Base-by-base conservation (phyloP, 2,888 invertebrate genomes). In the Abrostola tripartita region DNA sequence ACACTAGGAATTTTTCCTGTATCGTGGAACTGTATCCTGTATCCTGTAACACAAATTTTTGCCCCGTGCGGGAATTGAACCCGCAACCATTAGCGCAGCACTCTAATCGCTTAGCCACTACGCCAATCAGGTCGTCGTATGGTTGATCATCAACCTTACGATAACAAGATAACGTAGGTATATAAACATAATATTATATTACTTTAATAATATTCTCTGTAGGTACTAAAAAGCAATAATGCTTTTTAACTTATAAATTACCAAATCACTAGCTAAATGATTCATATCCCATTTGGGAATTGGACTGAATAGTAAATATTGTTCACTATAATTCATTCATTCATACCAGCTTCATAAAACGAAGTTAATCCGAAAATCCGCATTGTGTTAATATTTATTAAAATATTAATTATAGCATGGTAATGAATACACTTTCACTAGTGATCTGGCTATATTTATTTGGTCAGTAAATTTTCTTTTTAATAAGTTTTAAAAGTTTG, bases 331-430 rank as follows among this genome's bases (percentile, higher is more conserved):
- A 56, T 64, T 55, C 40, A 75, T 51, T 9, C 35, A 14, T 47
- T 40, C 14, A 65, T 38, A 71, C 65, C 49, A 68, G 49, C 9
- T 74, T 37, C 55, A 63, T 49, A 40, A 51, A 38, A 10, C 37
- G 10, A n/a, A 54, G 49, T 74, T 41, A 69, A 63, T 74, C 56
- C 52, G 58, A 38, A 51, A 52, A 70, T 64, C 47, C 47, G 12
- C 24, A 52, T 52, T 36, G 40, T 51, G 58, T 56, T 75, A 24
- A 52, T 53, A 52, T 49, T 57, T 54, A 76, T 68, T 61, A 49
- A 60, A 75, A 71, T 62, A 52, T 68, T 78, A 65, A 76, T 78
- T 60, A 71, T 24, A 54, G 37, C 37, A 52, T 70, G 71, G 62
- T 70, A 75, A 78, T 75, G 9, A 52, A 69, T 74, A 37, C 6